Evolutionary conservation across 2,888 invertebrate species (phyloP).

Genomic region (Cactoblastis cactorum): DNA sequence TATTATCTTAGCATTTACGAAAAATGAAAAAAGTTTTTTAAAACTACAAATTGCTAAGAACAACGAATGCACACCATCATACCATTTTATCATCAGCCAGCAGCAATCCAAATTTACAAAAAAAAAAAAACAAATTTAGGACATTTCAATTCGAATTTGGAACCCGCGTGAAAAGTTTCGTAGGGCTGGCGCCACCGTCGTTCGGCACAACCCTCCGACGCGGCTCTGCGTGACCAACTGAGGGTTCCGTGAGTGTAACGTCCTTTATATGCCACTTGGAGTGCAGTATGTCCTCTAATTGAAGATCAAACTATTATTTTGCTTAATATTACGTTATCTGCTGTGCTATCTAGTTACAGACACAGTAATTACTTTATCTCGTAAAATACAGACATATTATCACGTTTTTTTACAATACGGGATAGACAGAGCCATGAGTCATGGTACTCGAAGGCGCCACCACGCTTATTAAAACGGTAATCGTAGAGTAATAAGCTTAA

Average conservation of each 20-base stretch:
- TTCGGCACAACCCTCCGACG: conserved; percentile 27
- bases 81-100: conserved; percentile 22
- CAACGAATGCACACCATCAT: conserved; percentile 8
- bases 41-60: too few species aligned
- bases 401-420: too few species aligned
- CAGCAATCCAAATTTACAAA: conserved; percentile 20
- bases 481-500: too few species aligned
- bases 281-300: conserved; percentile 21
- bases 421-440: too few species aligned
- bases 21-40: too few species aligned
- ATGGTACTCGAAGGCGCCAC: too few species aligned
- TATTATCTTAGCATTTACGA: too few species aligned
- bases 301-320: conserved; percentile 14
- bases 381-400: too few species aligned
- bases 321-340: too few species aligned
- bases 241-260: conserved; percentile 37
- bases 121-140: not conserved
- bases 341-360: too few species aligned
- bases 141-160: conserved; percentile 3
- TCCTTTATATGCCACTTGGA: conserved; percentile 48
- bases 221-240: conserved; percentile 56
- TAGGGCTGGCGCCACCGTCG: conserved; percentile 22
- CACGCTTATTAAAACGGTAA: too few species aligned
- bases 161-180: conserved; percentile 22
- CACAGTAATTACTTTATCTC: too few species aligned